Percentiles rank a stretch among this genome's conserved stretches.
Evolutionary conservation across 2,797 vertebrate species (phyloP).

Genomic region (Eleutherodactylus coqui): DNA sequence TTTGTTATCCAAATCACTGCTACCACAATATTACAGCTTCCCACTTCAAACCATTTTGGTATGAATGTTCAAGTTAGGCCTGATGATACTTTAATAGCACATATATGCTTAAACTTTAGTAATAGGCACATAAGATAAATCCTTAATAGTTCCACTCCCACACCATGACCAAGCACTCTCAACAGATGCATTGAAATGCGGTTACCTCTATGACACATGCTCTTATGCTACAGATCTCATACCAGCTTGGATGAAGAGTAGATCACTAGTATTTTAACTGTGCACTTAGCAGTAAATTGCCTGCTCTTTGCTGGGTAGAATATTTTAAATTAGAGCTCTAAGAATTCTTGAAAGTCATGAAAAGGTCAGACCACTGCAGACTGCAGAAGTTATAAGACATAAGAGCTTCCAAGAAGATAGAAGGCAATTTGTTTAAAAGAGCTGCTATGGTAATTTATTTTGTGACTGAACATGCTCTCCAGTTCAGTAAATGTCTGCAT

Average conservation of each 20-base stretch:
- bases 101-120: not conserved
- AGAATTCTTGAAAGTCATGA: constrained; percentile 42
- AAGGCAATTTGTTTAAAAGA: constrained; percentile 39
- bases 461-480: constrained; percentile 25
- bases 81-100: not conserved
- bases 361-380: constrained; percentile 25
- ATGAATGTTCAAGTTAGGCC: not conserved
- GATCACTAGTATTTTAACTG: not conserved
- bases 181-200: not conserved
- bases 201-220: not conserved
- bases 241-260: not conserved
- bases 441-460: constrained; percentile 31
- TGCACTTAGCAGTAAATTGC: not conserved
- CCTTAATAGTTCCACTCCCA: not conserved
- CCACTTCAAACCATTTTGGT: not conserved
- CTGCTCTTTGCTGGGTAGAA: not conserved
- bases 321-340: not conserved
- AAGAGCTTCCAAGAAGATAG: constrained; percentile 12
- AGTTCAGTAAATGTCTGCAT: constrained; percentile 35
- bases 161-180: not conserved
- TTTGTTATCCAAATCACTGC: too few relatives aligned
- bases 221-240: not conserved
- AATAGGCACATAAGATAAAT: not conserved
- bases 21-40: too few relatives aligned
- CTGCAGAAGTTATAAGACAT: constrained; percentile 29